Base-by-base conservation (phyloP, 2,113 vertebrate genomes). In the Scalopus aquaticus region DNA sequence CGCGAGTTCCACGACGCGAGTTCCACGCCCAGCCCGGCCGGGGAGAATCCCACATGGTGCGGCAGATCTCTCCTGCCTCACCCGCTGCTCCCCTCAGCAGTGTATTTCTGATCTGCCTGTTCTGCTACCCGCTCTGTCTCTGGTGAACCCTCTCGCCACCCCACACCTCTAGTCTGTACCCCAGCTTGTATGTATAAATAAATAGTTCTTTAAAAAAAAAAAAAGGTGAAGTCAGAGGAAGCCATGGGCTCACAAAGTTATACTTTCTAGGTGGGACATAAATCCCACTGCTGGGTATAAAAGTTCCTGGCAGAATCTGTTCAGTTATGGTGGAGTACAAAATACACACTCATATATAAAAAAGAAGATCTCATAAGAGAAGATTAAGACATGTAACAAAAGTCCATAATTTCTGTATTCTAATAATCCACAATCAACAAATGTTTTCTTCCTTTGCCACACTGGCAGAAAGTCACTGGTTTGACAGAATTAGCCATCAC, bases 301-400 rank as follows among this genome's bases (percentile, higher is more conserved):
- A 91, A 89, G 70, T 93, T 20, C 76, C 35, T 65, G 86, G 44
- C 62, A 80, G 37, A 37, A 90, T 58, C 42, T 49, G 16, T 92
- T 83, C n/a, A 17, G 6, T 56, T 37, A 35, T 67, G 54, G 30
- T 62, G 17, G 39, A 54, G 51, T 46, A 0, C 9, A 81, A 70
- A 12, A 81, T 16, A 93, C 15, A 30, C 60, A 49, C 19, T 77
- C 82, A 82, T 76, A 51, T 51, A 51, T 16, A 51, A 51, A 51
- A 17, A 10, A 44, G 44, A 49, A 49, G 44, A 86, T 44, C 28
- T 91, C 20, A 2, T 85, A 46, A 82, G 42, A 87, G 54, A 89
- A 77, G n/a, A 93, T 67, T 44, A 73, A 60, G 32, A 72, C 44
- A 88, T 60, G 37, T 26, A 54, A 86, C 24, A 76, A 84, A 82